Evolutionary conservation across 2,797 vertebrate genomes (phyloP), one percentile per base, ranked within the genome.

Genomic region (Tachyglossus aculeatus): DNA sequence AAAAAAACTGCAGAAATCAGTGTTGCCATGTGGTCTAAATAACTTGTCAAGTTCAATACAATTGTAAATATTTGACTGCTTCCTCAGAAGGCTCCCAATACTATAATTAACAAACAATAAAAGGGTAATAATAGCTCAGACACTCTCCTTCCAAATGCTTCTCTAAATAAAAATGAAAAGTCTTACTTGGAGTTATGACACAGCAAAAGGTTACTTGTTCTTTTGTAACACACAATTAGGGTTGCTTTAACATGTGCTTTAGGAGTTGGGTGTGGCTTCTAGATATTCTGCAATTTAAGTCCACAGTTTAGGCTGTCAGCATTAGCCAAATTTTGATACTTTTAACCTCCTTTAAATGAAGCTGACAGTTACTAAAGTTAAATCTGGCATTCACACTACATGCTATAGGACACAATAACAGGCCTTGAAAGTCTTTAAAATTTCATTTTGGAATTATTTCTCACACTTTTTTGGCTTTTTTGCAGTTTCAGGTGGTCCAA

Each of bases 221-320:
- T 85, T 70, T 80, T 77, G 73, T 71, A 80, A 86, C 62, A 62
- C 34, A 77, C 55, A 79, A 78, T 79, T 84, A 71, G 65, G 81
- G 67, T 63, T 78, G 59, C 76, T 85, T 69, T 69, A 86, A 77
- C 82, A 80, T 82, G 57, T 82, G 71, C 72, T 83, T 85, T 85
- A 24, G 74, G 78, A 73, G 74, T 77, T 75, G 80, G 85, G 83
- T 88, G 84, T 87, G 85, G 83, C 88, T 91, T 88, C 72, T 75
- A 84, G 88, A 88, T 83, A 81, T 84, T 68, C 55, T 86, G 77
- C 89, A 91, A 89, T 74, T 78, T 61, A 86, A 85, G 78, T 63
- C 88, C 88, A 69, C 83, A 67, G 62, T 84, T 85, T 77, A 44
- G 76, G 83, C 58, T 79, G 52, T 81, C 77, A 77, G 51, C 68